These are phyloP conservation scores for Drosophila lowei DNA, from an alignment of 1,140 invertebrate species.

Conservation along the genomic window DNA sequence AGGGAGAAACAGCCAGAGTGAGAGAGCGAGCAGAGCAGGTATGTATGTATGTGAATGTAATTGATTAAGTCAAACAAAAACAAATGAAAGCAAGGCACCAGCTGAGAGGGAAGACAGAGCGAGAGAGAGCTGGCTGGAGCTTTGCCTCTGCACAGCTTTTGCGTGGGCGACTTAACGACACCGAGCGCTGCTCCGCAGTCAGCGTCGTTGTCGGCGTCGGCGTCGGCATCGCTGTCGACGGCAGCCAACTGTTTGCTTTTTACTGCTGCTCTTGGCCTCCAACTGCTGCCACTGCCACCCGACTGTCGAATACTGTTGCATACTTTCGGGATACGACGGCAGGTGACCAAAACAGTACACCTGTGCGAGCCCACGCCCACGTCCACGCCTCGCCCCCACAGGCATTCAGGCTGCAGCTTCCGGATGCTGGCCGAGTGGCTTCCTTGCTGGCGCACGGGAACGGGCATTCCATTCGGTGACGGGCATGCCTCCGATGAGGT, in stretches of 20 bases:
- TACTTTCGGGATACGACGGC: slow-evolving; percentile 62
- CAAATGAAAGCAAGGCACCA: slow-evolving; percentile 11
- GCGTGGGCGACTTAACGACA: slow-evolving; percentile 68
- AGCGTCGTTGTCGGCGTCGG: slow-evolving; percentile 24
- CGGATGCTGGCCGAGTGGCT: slow-evolving; percentile 48
- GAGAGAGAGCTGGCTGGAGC: slow-evolving; percentile 14
- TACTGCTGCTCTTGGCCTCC: slow-evolving; percentile 52
- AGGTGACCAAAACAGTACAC: slow-evolving; percentile 1
- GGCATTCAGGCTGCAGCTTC: slow-evolving; percentile 20
- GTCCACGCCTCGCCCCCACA: slow-evolving; percentile 19
- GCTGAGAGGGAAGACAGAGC: slow-evolving; percentile 11
- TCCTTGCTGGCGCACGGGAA: slow-evolving; percentile 1
- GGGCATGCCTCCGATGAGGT: slow-evolving; percentile 59
- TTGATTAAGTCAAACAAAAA: slow-evolving; percentile 31
- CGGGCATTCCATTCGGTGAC: slow-evolving; percentile 55
- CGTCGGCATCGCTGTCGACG: slow-evolving; percentile 43
- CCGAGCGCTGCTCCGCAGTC: too few species aligned
- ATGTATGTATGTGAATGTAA: slow-evolving; percentile 1
- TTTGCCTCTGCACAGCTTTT: slow-evolving; percentile 53
- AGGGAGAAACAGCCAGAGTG: neutral
- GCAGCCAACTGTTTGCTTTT: slow-evolving; percentile 71
- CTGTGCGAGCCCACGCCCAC: slow-evolving; percentile 23
- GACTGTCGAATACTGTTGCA: slow-evolving; percentile 65
- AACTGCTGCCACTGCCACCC: slow-evolving; percentile 45
- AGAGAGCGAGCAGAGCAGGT: slow-evolving; percentile 25